Percentiles rank a stretch among this genome's conserved stretches.
Conservation (phyloP, 1,140 invertebrate genomes). For the Conus betulinus region DNA sequence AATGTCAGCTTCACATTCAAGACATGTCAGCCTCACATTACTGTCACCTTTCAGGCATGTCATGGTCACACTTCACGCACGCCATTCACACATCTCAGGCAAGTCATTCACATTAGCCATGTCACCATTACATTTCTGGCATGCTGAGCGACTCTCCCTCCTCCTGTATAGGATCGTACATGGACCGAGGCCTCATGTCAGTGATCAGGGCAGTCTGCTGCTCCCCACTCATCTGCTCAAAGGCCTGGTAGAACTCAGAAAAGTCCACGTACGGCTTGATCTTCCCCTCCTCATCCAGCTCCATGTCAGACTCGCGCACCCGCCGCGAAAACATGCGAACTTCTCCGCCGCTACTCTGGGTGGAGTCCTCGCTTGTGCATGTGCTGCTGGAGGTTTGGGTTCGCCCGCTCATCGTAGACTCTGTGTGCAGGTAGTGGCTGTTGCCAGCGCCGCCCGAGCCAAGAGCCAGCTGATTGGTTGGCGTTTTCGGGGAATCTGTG, state of each 20-base stretch:
- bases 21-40: no score
- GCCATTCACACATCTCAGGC: no score
- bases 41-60: no score
- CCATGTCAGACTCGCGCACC: conserved; percentile 64
- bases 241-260: conserved; percentile 86
- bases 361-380: conserved; percentile 62
- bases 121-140: conserved; percentile 29
- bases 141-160: conserved; percentile 46
- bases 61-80: no score
- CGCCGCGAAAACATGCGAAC: conserved; percentile 58
- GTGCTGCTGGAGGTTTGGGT: conserved; percentile 61
- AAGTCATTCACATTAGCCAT: not conserved
- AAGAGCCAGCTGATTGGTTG: conserved; percentile 34
- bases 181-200: conserved; percentile 67
- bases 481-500: conserved; percentile 42
- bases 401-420: conserved; percentile 26
- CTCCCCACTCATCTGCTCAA: conserved; percentile 78
- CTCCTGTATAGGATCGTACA: conserved; percentile 72
- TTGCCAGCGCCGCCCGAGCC: conserved; percentile 32
- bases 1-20: no score
- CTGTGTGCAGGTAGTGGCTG: conserved; percentile 36
- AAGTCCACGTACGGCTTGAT: conserved; percentile 91
- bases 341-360: conserved; percentile 67
- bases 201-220: conserved; percentile 65
- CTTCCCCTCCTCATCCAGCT: conserved; percentile 79